Evolutionary conservation across 2,797 vertebrate species (phyloP).

Genomic region (Botia kubotai): DNA sequence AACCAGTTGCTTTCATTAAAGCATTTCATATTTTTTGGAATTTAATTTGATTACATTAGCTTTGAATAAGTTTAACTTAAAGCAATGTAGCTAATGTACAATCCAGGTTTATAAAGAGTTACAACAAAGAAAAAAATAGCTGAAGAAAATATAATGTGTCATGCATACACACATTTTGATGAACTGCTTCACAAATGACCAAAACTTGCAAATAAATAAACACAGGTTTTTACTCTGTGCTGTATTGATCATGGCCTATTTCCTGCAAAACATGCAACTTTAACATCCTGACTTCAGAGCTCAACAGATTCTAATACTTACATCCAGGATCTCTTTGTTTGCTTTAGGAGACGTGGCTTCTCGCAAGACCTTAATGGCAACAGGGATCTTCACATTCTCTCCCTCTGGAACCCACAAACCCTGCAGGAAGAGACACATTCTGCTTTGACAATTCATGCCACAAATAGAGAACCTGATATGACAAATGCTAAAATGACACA

Average conservation of each 20-base stretch:
- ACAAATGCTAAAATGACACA: not conserved
- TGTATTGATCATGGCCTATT: not conserved
- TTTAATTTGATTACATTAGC: not conserved
- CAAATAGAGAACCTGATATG: not conserved
- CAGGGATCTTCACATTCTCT: constrained; percentile 97
- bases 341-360: constrained; percentile 96
- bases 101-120: not conserved
- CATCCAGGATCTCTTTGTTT: constrained; percentile 97
- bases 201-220: not conserved
- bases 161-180: too few relatives aligned
- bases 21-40: not conserved
- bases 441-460: not conserved
- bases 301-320: constrained; percentile 75
- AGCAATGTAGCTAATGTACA: not conserved
- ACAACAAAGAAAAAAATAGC: not conserved
- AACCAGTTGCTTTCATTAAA: not conserved
- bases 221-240: not conserved
- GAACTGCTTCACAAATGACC: too few relatives aligned
- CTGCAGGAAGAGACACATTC: constrained; percentile 70
- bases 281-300: not conserved
- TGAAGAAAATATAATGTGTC: not conserved
- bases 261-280: not conserved
- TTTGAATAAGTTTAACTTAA: not conserved
- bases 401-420: constrained; percentile 99
- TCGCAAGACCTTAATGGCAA: constrained; percentile 96